These are phyloP conservation scores for Chelon labrosus DNA, from an alignment of 2,797 vertebrate species.

Conservation along the genomic window DNA sequence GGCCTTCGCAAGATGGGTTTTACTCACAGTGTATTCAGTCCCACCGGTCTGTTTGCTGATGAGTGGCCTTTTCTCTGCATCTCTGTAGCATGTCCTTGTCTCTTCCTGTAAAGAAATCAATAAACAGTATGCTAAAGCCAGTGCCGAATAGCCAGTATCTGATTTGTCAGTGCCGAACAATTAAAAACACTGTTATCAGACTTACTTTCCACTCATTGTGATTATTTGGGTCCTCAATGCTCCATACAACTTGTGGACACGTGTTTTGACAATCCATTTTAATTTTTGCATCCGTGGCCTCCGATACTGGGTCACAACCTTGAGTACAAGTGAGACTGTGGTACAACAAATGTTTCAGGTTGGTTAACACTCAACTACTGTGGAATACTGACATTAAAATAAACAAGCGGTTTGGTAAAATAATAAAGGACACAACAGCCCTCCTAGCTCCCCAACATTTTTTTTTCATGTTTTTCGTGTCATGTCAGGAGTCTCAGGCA, in stretches of 20 bases:
- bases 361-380: constrained; percentile 1
- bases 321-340: constrained; percentile 57
- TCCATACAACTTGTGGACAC: constrained; percentile 73
- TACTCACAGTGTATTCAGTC: constrained; percentile 19
- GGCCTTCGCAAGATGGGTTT: rapidly evolving
- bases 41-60: rapidly evolving
- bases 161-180: background rate
- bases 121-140: background rate
- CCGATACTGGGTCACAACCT: constrained; percentile 50
- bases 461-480: too few species aligned
- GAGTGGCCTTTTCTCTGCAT: constrained; percentile 26
- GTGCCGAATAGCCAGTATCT: background rate
- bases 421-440: background rate
- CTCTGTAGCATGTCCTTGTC: constrained; percentile 56
- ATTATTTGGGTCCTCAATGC: constrained; percentile 41
- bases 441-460: too few species aligned
- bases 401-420: background rate
- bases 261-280: constrained; percentile 34
- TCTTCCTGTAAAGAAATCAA: constrained; percentile 41
- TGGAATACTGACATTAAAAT: background rate
- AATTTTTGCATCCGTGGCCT: constrained; percentile 35
- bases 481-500: too few species aligned
- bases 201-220: constrained; percentile 38
- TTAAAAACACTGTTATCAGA: background rate
- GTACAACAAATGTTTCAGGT: background rate